These are phyloP conservation scores for Chelonus insularis DNA, from an alignment of 1,140 invertebrate genomes.

Conservation along the genomic window DNA sequence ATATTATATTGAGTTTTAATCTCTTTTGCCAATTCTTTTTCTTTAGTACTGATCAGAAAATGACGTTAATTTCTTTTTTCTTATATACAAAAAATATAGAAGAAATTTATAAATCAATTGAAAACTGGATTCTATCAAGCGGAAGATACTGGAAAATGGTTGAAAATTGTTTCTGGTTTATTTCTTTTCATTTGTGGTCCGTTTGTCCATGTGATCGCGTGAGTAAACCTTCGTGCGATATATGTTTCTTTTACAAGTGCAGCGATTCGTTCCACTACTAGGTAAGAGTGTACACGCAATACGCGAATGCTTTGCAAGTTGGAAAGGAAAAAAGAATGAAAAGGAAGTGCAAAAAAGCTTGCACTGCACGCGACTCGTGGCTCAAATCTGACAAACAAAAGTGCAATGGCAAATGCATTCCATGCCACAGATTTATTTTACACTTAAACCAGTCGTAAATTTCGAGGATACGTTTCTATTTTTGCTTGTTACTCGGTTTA, in stretches of 20 bases:
- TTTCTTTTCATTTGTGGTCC: not conserved
- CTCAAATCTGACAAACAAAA: not conserved
- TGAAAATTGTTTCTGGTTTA: too few relatives aligned
- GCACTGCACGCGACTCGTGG: not conserved
- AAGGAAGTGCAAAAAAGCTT: conserved; percentile 2
- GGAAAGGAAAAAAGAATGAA: not conserved
- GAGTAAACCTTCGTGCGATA: not conserved
- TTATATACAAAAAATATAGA: not conserved
- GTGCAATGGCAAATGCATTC: not conserved
- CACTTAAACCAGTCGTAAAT: not conserved
- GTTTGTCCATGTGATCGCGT: not conserved
- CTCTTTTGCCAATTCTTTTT: not conserved
- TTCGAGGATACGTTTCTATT: too few relatives aligned
- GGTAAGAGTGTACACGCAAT: not conserved
- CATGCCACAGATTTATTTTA: not conserved
- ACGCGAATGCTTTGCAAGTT: conserved; percentile 1
- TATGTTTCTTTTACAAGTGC: not conserved
- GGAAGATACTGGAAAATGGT: not conserved
- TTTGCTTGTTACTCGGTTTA: too few relatives aligned
- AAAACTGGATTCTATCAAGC: not conserved
- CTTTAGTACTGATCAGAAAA: not conserved
- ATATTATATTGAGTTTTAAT: conserved; percentile 4
- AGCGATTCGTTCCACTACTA: not conserved
- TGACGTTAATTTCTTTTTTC: not conserved
- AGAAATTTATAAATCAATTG: not conserved